Evolutionary conservation across 2,113 vertebrate species (phyloP).

Genomic region (Amazona vittata): DNA sequence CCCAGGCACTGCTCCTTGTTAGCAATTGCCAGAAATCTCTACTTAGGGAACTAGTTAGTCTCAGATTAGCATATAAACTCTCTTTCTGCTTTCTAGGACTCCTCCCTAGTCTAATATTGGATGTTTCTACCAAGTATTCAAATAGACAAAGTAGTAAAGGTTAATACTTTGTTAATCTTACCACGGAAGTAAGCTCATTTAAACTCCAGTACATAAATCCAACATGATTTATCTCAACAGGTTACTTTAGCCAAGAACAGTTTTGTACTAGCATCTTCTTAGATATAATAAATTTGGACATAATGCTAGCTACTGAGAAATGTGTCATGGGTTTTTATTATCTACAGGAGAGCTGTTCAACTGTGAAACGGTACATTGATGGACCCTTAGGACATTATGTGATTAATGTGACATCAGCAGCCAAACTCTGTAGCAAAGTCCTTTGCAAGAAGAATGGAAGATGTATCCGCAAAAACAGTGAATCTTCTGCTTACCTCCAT

Average conservation of each 20-base stretch:
- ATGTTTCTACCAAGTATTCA: background rate
- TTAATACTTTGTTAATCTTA: background rate
- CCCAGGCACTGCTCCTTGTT: background rate
- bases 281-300: background rate
- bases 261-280: background rate
- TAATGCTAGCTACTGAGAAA: background rate
- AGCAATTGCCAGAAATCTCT: background rate
- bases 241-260: background rate
- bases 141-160: background rate
- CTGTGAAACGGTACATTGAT: slow-evolving; percentile 82
- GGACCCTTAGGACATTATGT: slow-evolving; percentile 85
- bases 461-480: slow-evolving; percentile 81
- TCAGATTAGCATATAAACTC: background rate
- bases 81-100: background rate
- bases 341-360: slow-evolving; percentile 83
- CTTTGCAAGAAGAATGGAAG: slow-evolving; percentile 89
- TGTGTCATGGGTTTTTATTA: background rate
- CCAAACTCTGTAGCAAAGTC: slow-evolving; percentile 88
- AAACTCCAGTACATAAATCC: background rate
- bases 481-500: slow-evolving; percentile 82
- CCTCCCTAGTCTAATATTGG: background rate
- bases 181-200: background rate
- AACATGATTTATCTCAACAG: background rate
- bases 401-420: slow-evolving; percentile 89
- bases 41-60: background rate